Conservation (phyloP, 2,113 vertebrate genomes). For the Nanger granti region DNA sequence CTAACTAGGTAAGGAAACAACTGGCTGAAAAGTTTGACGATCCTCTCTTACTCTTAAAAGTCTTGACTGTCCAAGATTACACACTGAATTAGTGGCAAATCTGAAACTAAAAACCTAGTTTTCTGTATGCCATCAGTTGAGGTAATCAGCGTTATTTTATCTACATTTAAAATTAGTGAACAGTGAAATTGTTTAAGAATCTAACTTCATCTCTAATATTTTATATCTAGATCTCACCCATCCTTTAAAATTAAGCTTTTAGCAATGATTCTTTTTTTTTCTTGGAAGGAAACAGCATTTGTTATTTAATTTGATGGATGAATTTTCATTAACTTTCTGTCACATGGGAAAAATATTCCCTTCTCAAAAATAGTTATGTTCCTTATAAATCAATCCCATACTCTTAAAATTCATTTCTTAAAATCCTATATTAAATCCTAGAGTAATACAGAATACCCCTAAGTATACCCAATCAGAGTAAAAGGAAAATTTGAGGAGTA, state of each 20-base stretch:
- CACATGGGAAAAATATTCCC: not conserved
- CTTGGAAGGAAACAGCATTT: not conserved
- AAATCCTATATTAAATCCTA: not conserved
- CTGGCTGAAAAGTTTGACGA: not conserved
- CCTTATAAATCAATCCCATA: not conserved
- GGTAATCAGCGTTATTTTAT: not conserved
- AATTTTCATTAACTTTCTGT: not conserved
- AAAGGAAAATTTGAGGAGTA: not conserved
- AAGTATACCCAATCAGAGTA: not conserved
- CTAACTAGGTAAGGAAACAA: not conserved
- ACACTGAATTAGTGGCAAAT: not conserved
- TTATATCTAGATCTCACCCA: not conserved
- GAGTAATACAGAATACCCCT: not conserved
- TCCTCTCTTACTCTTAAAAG: not conserved
- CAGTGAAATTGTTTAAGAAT: constrained; percentile 6
- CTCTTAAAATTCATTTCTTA: not conserved
- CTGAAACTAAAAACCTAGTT: not conserved
- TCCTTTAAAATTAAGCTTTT: not conserved
- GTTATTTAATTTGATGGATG: not conserved
- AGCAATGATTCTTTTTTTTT: no score
- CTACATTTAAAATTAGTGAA: constrained; percentile 6
- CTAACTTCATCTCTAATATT: not conserved
- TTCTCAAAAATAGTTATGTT: not conserved
- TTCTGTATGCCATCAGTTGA: not conserved
- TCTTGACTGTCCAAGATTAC: not conserved